Conservation (phyloP, 2,888 invertebrate species). For the Diabrotica balteata region DNA sequence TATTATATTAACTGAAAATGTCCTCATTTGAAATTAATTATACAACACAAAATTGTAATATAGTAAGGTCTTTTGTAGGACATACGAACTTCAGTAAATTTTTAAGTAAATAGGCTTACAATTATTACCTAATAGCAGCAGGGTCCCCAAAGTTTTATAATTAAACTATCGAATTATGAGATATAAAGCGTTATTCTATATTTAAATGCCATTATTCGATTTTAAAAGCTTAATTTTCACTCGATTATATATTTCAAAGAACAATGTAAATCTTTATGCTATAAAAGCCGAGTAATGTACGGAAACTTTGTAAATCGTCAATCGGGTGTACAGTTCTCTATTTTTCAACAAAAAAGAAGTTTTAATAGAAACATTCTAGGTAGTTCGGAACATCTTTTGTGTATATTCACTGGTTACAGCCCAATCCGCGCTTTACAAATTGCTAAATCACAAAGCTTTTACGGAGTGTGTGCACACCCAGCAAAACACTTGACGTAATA, state of each 20-base stretch:
- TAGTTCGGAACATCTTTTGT: constrained; percentile 39
- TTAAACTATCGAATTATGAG: too few relatives aligned
- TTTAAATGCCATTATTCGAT: too few relatives aligned
- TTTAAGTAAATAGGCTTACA: too few relatives aligned
- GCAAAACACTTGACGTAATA: constrained; percentile 30
- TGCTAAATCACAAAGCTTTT: constrained; percentile 52
- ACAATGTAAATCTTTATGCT: constrained; percentile 1
- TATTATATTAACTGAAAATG: too few relatives aligned
- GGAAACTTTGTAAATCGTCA: constrained; percentile 18
- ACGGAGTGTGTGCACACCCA: constrained; percentile 43
- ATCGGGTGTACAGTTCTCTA: constrained; percentile 21
- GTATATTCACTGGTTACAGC: constrained; percentile 41
- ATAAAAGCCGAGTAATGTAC: constrained; percentile 20
- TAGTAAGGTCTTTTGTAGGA: too few relatives aligned
- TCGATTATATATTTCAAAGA: constrained; percentile 7
- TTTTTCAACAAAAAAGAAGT: constrained; percentile 28
- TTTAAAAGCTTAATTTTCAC: constrained; percentile 3
- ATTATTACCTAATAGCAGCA: too few relatives aligned
- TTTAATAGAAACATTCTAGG: constrained; percentile 38
- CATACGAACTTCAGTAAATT: too few relatives aligned
- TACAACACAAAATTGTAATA: too few relatives aligned
- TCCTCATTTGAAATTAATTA: too few relatives aligned
- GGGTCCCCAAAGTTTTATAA: too few relatives aligned
- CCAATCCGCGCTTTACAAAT: constrained; percentile 44
- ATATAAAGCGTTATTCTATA: too few relatives aligned